These are phyloP conservation scores for Marmota monax DNA, from an alignment of 2,113 vertebrate species.

Conservation along the genomic window DNA sequence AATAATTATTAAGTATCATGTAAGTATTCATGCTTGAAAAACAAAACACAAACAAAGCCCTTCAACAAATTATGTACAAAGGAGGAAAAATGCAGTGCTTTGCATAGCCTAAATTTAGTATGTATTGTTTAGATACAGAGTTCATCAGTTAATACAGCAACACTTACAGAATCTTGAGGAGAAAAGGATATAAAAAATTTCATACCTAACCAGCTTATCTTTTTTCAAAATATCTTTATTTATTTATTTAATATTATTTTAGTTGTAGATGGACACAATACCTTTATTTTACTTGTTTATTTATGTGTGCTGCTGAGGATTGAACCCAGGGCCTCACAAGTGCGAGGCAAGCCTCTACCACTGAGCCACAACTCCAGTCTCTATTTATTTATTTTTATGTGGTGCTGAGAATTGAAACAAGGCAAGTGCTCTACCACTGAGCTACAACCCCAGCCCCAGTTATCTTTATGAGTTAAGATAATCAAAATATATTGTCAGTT, in stretches of 20 bases:
- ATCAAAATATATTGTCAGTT: neutral
- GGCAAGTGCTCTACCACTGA: too few relatives aligned
- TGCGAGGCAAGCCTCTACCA: too few relatives aligned
- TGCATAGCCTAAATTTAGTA: neutral
- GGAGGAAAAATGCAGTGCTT: neutral
- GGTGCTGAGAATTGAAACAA: too few relatives aligned
- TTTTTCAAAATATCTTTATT: neutral
- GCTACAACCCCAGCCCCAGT: too few relatives aligned
- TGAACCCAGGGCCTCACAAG: too few relatives aligned
- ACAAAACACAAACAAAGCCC: neutral
- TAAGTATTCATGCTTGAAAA: neutral
- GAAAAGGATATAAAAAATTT: conserved; percentile 18
- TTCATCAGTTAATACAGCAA: neutral
- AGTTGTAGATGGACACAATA: too few relatives aligned
- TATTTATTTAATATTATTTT: too few relatives aligned
- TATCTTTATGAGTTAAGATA: neutral
- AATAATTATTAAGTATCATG: neutral
- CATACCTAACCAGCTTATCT: neutral
- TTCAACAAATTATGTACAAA: neutral
- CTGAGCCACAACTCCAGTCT: too few relatives aligned
- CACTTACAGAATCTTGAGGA: neutral
- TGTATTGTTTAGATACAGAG: neutral
- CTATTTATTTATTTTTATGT: too few relatives aligned
- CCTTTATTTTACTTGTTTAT: too few relatives aligned
- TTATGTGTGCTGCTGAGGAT: too few relatives aligned